A percentile compares a stretch with the other conserved stretches of the same genome.
Conservation (phyloP, 30 jellyfish, hydroid and myxozoan genomes). For the Hydractinia symbiolongicarpus region DNA sequence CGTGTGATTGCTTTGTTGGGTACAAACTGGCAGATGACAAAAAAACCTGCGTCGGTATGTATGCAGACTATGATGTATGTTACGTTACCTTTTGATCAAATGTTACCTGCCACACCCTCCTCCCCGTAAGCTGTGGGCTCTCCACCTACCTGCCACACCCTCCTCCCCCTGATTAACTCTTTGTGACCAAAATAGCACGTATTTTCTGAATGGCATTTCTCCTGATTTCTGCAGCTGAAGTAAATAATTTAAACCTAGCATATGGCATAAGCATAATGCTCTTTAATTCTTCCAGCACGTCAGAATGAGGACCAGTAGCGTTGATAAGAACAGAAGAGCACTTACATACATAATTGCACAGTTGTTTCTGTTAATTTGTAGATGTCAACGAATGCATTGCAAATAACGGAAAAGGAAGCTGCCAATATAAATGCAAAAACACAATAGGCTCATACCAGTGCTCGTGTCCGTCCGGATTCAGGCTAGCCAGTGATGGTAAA, state of each 20-base stretch:
- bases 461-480: slow-evolving; percentile 39
- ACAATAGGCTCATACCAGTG: slow-evolving; percentile 47
- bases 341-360: too few relatives aligned
- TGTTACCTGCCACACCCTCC: not conserved
- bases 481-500: not conserved
- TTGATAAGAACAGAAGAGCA: too few relatives aligned
- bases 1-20: slow-evolving; percentile 65
- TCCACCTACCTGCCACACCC: not conserved
- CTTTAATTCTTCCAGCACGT: too few relatives aligned
- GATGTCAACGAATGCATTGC: slow-evolving; percentile 56
- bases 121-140: not conserved
- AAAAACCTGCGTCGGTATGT: slow-evolving; percentile 60
- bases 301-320: too few relatives aligned
- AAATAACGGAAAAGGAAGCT: slow-evolving; percentile 30
- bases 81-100: not conserved
- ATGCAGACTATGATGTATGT: too few relatives aligned
- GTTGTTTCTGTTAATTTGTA: not conserved
- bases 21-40: slow-evolving; percentile 64
- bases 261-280: too few relatives aligned
- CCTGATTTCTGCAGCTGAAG: too few relatives aligned
- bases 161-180: too few relatives aligned
- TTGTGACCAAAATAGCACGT: too few relatives aligned
- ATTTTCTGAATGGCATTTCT: too few relatives aligned
- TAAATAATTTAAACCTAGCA: too few relatives aligned
- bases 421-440: slow-evolving; percentile 37